Percentiles rank a stretch among this genome's conserved stretches.
Conservation (phyloP, 2,797 vertebrate species). For the Emydoidea blandingii region DNA sequence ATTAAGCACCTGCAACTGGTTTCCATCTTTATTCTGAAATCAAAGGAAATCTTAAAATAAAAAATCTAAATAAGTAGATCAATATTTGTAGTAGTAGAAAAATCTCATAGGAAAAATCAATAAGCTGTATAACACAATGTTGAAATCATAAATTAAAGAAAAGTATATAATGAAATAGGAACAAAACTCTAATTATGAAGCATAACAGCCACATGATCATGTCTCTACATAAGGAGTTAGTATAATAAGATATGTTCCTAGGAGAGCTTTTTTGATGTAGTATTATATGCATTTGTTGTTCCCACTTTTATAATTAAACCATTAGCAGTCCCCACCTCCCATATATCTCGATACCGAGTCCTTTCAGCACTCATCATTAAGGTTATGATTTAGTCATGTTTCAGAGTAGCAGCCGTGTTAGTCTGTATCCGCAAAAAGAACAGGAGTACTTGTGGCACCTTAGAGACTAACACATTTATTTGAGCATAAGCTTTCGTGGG, state of each 20-base stretch:
- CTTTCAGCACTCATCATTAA: neutral
- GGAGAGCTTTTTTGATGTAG: neutral
- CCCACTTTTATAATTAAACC: neutral
- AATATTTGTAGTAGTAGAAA: constrained; percentile 23
- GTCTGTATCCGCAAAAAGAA: too few relatives aligned
- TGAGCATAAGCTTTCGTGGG: too few relatives aligned
- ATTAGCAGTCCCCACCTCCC: neutral
- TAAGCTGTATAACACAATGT: neutral
- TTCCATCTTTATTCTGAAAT: neutral
- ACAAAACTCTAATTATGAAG: constrained; percentile 13
- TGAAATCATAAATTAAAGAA: constrained; percentile 22
- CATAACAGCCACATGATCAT: neutral
- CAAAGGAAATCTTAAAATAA: neutral
- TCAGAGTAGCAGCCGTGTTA: too few relatives aligned
- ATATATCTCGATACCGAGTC: neutral
- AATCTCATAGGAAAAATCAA: constrained; percentile 32
- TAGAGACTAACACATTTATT: too few relatives aligned
- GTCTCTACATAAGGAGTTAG: neutral
- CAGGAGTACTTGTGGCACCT: too few relatives aligned
- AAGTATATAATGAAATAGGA: neutral
- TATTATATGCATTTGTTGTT: neutral
- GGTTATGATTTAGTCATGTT: neutral
- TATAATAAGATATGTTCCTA: neutral
- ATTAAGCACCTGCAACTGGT: neutral
- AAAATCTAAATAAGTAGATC: constrained; percentile 27